A percentile compares a stretch with the other conserved stretches of the same genome.
phyloP scores from a whole-genome alignment of 2,797 vertebrate genomes.

The Phoeniculus purpureus region DNA sequence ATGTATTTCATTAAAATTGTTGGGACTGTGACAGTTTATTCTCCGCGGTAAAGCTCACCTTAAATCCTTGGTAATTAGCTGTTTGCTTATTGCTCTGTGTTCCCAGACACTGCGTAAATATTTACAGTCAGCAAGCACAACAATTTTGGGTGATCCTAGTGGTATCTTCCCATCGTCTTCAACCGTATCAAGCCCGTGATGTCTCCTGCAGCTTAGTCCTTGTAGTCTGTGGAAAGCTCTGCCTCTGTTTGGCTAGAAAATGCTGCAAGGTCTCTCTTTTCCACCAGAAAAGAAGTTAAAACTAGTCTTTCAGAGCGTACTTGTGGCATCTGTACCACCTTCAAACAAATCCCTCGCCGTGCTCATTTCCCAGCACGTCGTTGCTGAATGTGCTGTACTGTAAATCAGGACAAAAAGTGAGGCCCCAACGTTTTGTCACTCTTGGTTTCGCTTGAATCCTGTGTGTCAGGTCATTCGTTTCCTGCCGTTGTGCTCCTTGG shows the following conservation, averaged over 20 bases:
- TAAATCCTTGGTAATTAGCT: conserved; percentile 9
- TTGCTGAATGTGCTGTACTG: neutral
- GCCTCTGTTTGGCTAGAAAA: neutral
- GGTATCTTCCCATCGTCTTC: neutral
- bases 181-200: neutral
- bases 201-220: neutral
- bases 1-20: neutral
- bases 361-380: neutral
- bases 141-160: neutral
- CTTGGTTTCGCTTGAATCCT: neutral
- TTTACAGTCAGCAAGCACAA: neutral
- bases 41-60: neutral
- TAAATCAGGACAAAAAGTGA: neutral
- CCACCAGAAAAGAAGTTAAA: neutral
- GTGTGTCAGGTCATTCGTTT: neutral
- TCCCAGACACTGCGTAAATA: neutral
- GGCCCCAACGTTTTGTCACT: neutral
- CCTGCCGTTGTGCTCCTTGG: neutral
- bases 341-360: accelerated
- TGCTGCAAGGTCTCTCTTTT: neutral
- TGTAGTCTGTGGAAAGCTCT: neutral
- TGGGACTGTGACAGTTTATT: neutral
- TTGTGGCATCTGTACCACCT: neutral
- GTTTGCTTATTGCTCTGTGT: neutral
- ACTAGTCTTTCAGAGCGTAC: neutral